phyloP scores from a whole-genome alignment of 1,140 invertebrate genomes.

The Venturia canescens region DNA sequence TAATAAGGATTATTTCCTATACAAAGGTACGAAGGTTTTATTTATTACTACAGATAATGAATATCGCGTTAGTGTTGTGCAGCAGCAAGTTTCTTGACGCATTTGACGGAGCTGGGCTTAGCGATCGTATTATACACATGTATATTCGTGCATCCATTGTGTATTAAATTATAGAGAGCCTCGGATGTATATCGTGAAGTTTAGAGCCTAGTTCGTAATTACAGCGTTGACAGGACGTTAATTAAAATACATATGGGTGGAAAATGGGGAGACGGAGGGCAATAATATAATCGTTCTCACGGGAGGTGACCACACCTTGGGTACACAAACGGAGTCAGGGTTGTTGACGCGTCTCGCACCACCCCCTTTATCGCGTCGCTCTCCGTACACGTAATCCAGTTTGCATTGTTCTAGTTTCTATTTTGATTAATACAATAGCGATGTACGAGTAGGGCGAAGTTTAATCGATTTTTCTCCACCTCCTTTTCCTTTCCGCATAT shows the following conservation, averaged over 20 bases:
- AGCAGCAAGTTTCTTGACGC: neutral
- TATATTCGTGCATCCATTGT: neutral
- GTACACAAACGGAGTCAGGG: neutral
- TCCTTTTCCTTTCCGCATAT: constrained; percentile 10
- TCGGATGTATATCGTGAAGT: neutral
- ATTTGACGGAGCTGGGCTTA: neutral
- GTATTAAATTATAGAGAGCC: neutral
- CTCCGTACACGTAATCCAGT: neutral
- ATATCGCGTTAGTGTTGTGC: neutral
- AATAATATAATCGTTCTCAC: constrained; percentile 39
- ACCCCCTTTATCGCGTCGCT: neutral
- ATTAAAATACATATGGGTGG: constrained; percentile 20
- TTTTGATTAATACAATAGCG: neutral
- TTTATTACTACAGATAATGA: neutral
- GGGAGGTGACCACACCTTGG: constrained; percentile 32
- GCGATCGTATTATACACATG: neutral
- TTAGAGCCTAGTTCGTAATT: constrained; percentile 16
- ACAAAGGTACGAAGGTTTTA: neutral
- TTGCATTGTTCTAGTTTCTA: neutral
- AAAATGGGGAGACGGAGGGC: neutral
- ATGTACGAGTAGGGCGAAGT: neutral
- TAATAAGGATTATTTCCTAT: too few relatives aligned
- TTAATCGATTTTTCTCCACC: neutral
- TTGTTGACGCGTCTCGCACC: neutral
- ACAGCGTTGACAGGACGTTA: constrained; percentile 33